Evolutionary conservation across 64 coral and sea anemone genomes (phyloP).

Genomic region (Stylophora pistillata): DNA sequence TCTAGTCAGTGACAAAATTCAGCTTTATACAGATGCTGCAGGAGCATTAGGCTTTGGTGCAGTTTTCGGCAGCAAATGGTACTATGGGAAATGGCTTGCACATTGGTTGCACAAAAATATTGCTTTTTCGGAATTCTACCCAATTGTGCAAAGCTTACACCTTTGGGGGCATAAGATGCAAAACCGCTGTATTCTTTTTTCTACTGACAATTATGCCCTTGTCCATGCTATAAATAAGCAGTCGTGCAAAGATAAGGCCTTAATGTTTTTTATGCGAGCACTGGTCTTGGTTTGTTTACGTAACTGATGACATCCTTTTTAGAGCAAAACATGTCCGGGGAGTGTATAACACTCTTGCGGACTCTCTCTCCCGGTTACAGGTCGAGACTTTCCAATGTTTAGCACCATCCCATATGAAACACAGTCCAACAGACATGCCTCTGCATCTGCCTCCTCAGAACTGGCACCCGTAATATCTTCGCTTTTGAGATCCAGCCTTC

Average conservation of each 20-base stretch:
- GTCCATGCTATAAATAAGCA: slow-evolving; percentile 36
- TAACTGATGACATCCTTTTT: too few species aligned
- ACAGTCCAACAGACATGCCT: too few species aligned
- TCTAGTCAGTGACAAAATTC: too few species aligned
- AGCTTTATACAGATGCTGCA: too few species aligned
- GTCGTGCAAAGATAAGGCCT: slow-evolving; percentile 24
- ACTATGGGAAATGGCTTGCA: slow-evolving; percentile 3
- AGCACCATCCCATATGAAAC: too few species aligned
- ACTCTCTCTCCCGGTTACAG: slow-evolving; percentile 11
- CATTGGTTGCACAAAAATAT: slow-evolving; percentile 1
- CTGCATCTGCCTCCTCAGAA: too few species aligned
- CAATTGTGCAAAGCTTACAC: slow-evolving; percentile 51
- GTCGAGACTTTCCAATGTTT: slow-evolving; percentile 5
- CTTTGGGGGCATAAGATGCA: slow-evolving; percentile 35
- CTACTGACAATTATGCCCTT: slow-evolving; percentile 50
- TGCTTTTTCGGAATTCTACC: slow-evolving; percentile 47
- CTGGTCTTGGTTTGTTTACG: too few species aligned
- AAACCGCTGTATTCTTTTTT: slow-evolving; percentile 46
- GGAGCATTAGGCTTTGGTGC: too few species aligned
- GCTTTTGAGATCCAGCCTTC: too few species aligned
- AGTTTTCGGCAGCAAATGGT: too few species aligned
- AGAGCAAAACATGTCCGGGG: too few species aligned
- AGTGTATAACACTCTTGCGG: slow-evolving; percentile 13
- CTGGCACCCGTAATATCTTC: too few species aligned
- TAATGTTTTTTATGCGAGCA: slow-evolving; percentile 39